phyloP scores from a whole-genome alignment of 2,888 invertebrate genomes.

The Selenia dentaria region DNA sequence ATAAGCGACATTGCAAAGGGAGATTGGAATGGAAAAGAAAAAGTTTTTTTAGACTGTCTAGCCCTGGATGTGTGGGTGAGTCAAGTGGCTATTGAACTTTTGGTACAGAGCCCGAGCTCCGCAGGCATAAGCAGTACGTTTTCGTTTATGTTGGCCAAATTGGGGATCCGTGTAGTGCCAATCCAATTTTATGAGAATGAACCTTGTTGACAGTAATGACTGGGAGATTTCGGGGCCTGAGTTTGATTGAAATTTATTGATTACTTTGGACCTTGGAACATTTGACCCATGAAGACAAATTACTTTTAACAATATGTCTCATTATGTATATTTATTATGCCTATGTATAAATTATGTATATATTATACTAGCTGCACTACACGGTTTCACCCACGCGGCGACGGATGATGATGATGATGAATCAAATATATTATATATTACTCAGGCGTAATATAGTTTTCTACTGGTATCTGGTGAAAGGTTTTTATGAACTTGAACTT shows the following conservation, averaged over 20 bases:
- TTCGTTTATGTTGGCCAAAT: constrained; percentile 20
- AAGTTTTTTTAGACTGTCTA: constrained; percentile 41
- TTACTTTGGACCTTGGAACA: background rate
- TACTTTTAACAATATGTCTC: no score
- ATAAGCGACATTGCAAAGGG: constrained; percentile 45
- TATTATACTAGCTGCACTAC: no score
- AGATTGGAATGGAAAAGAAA: constrained; percentile 42
- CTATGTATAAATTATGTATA: no score
- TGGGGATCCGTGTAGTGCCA: constrained; percentile 18
- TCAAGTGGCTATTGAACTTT: constrained; percentile 33
- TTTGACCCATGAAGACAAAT: no score
- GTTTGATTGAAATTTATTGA: constrained; percentile 13
- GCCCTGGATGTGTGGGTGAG: constrained; percentile 28
- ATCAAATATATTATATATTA: no score
- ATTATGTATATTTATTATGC: no score
- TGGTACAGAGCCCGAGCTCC: constrained; percentile 1
- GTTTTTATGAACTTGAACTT: no score
- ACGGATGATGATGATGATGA: no score
- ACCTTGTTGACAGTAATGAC: constrained; percentile 22
- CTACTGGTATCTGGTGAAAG: no score
- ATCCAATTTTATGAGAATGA: constrained; percentile 21
- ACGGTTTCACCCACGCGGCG: no score
- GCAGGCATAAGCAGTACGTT: constrained; percentile 8
- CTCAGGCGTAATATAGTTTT: no score
- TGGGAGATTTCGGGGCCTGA: constrained; percentile 11